A percentile compares a stretch with the other conserved stretches of the same genome.
phyloP scores from a whole-genome alignment of 2,113 vertebrate genomes.

The Perca flavescens region DNA sequence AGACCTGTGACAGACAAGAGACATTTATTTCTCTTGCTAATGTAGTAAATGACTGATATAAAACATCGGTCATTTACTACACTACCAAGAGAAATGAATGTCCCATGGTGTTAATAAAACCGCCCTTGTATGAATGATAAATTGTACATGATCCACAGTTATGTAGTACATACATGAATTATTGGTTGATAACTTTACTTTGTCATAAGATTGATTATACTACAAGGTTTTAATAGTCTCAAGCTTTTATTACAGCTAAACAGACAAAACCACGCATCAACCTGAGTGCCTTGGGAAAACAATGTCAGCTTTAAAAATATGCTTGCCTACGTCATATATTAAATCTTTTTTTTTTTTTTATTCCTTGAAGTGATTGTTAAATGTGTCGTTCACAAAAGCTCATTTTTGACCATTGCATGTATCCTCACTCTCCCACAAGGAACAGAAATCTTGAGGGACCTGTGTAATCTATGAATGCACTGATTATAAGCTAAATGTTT shows the following conservation, averaged over 20 bases:
- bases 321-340: background rate
- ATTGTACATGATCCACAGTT: background rate
- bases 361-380: background rate
- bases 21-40: no score
- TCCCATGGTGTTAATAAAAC: background rate
- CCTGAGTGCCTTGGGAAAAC: background rate
- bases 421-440: background rate
- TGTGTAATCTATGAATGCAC: background rate
- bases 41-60: background rate
- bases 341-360: background rate
- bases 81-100: background rate
- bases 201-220: background rate
- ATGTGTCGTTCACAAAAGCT: background rate
- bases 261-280: background rate
- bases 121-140: background rate
- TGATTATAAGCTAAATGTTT: background rate
- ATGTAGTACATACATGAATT: background rate
- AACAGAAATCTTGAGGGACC: background rate
- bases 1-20: no score
- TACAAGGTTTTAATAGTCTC: background rate
- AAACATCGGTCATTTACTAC: background rate
- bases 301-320: background rate
- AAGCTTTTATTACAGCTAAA: background rate
- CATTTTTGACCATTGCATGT: background rate
- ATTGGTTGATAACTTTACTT: background rate